Evolutionary conservation across 2,797 vertebrate genomes (phyloP), one percentile per base, ranked within the genome.

Genomic region (Sebastes hubbsi): DNA sequence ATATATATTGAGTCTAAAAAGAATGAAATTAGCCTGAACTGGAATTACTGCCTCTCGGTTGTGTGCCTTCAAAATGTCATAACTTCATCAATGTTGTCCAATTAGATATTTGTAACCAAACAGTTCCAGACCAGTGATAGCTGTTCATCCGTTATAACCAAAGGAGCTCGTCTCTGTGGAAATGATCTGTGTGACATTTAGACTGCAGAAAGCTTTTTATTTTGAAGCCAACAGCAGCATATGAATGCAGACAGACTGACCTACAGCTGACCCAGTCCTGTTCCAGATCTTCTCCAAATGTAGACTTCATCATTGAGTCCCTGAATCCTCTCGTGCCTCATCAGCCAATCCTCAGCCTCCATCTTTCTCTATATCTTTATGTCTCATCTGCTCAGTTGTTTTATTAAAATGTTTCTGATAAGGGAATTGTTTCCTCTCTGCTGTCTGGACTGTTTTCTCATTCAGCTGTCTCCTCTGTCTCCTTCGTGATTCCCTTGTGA

Each of bases 271-370:
- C 75, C 79, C 78, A 56, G 78, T 65, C 29, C 60, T 22, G 70
- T 58, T 79, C 75, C 36, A 69, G 27, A 74, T 67, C 59, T 74
- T 68, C 60, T 78, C 73, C 71, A 82, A 87, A 92, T 63, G 85
- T 63, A 82, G 71, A 72, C 29, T 61, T 72, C 75, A 81, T 72
- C 75, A 81, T 38, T 34, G 77, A 85, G 81, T 70, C 27, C 42
- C 56, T 25, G 77, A 87, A 87, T 59, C 70, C 80, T 82, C 88
- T 25, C 3, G 60, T 54, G 81, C 20, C 83, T 87, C 14, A 9
- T 64, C 80, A 83, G 80, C 46, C 79, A 67, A 61, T 34, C 42
- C 30, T 11, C 66, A 9, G 66, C 24, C 69, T 89, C 24, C 62
- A 70, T 25, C 3, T 42, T n/a, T 72, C 34, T 64, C 27, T 49